Evolutionary conservation across 2,797 vertebrate species (phyloP), one percentile per base, ranked within the genome.

Genomic region (Anguilla pacifica): DNA sequence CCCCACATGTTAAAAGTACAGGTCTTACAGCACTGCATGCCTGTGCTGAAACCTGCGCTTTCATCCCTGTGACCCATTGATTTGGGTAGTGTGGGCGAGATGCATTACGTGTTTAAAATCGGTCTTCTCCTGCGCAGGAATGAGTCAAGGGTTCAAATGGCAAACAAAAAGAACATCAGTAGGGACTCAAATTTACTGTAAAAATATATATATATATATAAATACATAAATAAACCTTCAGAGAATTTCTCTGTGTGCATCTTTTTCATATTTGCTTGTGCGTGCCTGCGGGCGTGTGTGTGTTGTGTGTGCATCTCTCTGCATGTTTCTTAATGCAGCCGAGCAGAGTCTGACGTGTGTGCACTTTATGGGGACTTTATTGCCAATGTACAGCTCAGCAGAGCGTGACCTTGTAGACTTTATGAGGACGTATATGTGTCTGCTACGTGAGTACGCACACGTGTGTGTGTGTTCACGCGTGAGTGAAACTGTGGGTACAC

Each of bases 61-160:
- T 92, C 90, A 92, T 93, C 92, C 91, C 91, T 0, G 53, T 88
- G 88, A 93, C 90, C 89, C 22, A 79, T 91, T 35, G 61, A 86
- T 85, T 88, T 85, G 74, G 87, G 89, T 17, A 10, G 35, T 46
- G 88, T 59, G 86, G 77, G 77, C 35, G 59, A 82, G 61, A 55
- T 83, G 88, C 25, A 88, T 82, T 17, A 88, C 43, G 89, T 89
- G 90, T 90, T 92, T 90, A 87, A 82, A 83, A 89, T 90, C 91
- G 91, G 90, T 92, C 91, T 91, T 57, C 90, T 87, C 61, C 91
- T 83, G 90, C 85, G 90, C 77, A 86, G 64, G 72, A 59, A 59
- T 72, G 83, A 88, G 79, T 77, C 35, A 25, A 1, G 25, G 31
- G 53, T 61, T 19, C 6, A 7, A 35, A 77, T 17, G 1, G 15